These are phyloP conservation scores for Pogonognathellus flavescens DNA, from an alignment of 1,140 invertebrate species.

Conservation along the genomic window DNA sequence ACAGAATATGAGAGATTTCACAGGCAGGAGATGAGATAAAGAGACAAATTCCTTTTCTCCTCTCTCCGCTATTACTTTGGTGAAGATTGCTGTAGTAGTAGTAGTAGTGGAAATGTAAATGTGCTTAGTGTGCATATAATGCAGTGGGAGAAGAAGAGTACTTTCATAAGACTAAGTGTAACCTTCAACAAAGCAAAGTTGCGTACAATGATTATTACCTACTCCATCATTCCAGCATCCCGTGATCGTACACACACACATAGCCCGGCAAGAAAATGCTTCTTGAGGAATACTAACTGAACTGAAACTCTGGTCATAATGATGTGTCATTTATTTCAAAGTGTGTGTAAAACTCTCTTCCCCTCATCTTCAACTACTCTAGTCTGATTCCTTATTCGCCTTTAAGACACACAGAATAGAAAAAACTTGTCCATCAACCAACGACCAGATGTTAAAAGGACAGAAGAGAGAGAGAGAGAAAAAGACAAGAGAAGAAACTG, in stretches of 20 bases:
- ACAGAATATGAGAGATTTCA: slow-evolving; percentile 26
- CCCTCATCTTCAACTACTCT: neutral
- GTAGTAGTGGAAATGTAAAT: neutral
- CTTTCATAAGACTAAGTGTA: neutral
- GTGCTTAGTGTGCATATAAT: neutral
- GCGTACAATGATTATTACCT: slow-evolving; percentile 23
- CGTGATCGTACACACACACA: neutral
- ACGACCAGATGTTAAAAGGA: slow-evolving; percentile 44
- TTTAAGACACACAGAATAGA: neutral
- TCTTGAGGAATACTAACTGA: slow-evolving; percentile 25
- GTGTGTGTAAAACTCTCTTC: slow-evolving; percentile 43
- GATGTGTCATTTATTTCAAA: slow-evolving; percentile 52
- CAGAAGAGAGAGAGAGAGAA: slow-evolving; percentile 1
- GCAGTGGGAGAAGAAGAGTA: neutral
- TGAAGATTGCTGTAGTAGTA: neutral
- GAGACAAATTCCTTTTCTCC: slow-evolving; percentile 31
- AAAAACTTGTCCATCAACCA: slow-evolving; percentile 47
- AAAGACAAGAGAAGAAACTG: neutral
- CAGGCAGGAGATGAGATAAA: slow-evolving; percentile 12
- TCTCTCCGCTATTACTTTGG: neutral
- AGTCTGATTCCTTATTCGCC: neutral
- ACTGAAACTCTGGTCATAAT: slow-evolving; percentile 37
- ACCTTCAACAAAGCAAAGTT: slow-evolving; percentile 33
- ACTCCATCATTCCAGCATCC: slow-evolving; percentile 39
- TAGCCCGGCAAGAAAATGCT: slow-evolving; percentile 13